Evolutionary conservation across 2,797 vertebrate species (phyloP), one percentile per base, ranked within the genome.

Genomic region (Furcifer pardalis): DNA sequence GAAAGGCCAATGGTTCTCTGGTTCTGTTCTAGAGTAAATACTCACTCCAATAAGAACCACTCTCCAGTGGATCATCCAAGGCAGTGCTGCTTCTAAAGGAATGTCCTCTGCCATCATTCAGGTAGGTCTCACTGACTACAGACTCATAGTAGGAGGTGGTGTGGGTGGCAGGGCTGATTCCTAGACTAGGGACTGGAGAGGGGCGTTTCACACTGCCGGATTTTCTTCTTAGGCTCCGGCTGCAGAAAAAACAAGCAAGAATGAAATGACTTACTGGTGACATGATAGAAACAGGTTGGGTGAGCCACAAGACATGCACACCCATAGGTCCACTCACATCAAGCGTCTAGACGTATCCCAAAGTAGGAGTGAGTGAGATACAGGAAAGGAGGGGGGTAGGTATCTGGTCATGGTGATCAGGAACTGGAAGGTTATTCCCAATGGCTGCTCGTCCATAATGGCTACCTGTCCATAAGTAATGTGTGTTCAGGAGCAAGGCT

Each of bases 91-190:
- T 81, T 88, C 35, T 90, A 69, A 80, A 89, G 0, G 60, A 89
- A 2, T 27, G 93, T 60, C 85, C 90, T 25, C 89, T 91, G 68
- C 94, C 94, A 79, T 94, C 94, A 52, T 89, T 94, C 25, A 96
- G 82, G 85, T 95, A 96, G 76, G 96, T 96, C 82, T 96, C 94
- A 0, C 90, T 94, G 86, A 96, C 86, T 88, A 96, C 0, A 0
- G 96, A 96, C 91, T 97, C 96, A 0, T 95, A 97, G 86, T 96
- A 96, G 71, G 96, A 96, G 60, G 95, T 94, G 73, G 95, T 96
- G 77, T 95, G 94, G 0, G 92, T 49, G 32, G 94, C 90, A 1
- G 95, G 89, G 42, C 87, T 63, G 15, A 87, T 82, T 37, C 82
- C 89, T 84, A 93, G 88, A 66, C 85, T 93, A 0, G 90, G 90